These are phyloP conservation scores for Tapirus terrestris DNA, from an alignment of 2,113 vertebrate species.

Conservation along the genomic window DNA sequence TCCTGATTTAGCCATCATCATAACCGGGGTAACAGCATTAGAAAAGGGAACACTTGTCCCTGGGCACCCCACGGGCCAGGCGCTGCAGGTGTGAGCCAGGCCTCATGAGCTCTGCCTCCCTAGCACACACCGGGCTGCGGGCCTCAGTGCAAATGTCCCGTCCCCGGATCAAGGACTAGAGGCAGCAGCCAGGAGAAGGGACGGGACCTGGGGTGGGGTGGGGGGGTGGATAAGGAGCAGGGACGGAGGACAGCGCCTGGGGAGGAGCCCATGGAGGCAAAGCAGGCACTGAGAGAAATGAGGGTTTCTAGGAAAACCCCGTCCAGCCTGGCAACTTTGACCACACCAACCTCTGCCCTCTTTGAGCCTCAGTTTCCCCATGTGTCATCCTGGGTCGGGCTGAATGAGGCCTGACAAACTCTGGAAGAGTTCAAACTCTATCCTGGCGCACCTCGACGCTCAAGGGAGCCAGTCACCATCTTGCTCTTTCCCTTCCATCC, in stretches of 20 bases:
- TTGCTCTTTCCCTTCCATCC: not conserved
- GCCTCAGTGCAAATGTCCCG: not conserved
- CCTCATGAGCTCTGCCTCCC: fast-evolving
- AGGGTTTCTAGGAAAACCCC: not conserved
- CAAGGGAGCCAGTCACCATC: not conserved
- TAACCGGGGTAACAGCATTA: no score
- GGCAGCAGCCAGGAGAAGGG: not conserved
- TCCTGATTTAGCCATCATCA: not conserved
- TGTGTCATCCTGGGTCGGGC: not conserved
- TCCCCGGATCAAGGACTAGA: not conserved
- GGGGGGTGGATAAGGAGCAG: no score
- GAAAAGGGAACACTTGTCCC: not conserved
- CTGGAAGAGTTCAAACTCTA: not conserved
- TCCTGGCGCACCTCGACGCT: no score
- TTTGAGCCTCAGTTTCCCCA: not conserved
- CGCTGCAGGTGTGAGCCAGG: no score
- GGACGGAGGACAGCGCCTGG: not conserved
- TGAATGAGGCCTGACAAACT: not conserved
- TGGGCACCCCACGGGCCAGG: fast-evolving
- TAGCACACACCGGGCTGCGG: no score
- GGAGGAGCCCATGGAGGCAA: fast-evolving
- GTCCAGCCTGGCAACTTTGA: not conserved
- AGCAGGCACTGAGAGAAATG: no score
- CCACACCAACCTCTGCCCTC: not conserved
- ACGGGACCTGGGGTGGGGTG: not conserved